Evolutionary conservation across 2,113 vertebrate species (phyloP), one percentile per base, ranked within the genome.

Genomic region (Cyprinodon brontotheroides): DNA sequence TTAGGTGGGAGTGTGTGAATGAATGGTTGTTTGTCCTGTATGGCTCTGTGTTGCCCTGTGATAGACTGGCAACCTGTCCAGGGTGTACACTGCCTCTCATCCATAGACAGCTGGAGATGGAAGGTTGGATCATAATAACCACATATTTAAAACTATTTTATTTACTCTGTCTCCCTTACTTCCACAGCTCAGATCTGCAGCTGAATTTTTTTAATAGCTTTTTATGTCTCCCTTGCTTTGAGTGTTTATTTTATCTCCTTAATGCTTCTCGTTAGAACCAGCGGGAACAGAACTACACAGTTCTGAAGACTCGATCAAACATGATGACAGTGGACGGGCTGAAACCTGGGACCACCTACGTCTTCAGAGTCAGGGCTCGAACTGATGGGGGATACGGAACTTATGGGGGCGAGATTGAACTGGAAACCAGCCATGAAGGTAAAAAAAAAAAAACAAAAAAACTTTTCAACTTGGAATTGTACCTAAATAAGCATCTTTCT

Each of bases 401-500:
- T 84, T 96, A 95, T 6, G 94, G 95, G 0, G 95, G 95, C 62
- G 95, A 96, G 87, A 95, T 95, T 9, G 95, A 96, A 77, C 75
- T 96, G 89, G 95, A 96, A 86, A 96, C 95, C 43, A 96, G 94
- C 81, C 94, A 95, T 7, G 95, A 96, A 89, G 95, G 95, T 95
- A 81, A 67, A 72, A 36, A 4, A 4, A 6, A 65, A 41, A 29
- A 29, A 29, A 29, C 1, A 29, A 29, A 29, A 29, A 29, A 29
- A 1, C 29, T 29, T 29, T 29, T 29, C 20, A 57, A n/a, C 50
- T 53, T 53, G 17, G 4, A 53, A 53, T 53, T 53, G 50, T 53
- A 53, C 6, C 50, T 53, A 53, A 17, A 20, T 7, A 15, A 0
- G 17, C 7, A 53, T 20, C 13, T 17, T 7, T 53, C 50, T 53